These are phyloP conservation scores for Anser brachyrhynchus DNA, from an alignment of 2,113 vertebrate genomes.

Conservation along the genomic window DNA sequence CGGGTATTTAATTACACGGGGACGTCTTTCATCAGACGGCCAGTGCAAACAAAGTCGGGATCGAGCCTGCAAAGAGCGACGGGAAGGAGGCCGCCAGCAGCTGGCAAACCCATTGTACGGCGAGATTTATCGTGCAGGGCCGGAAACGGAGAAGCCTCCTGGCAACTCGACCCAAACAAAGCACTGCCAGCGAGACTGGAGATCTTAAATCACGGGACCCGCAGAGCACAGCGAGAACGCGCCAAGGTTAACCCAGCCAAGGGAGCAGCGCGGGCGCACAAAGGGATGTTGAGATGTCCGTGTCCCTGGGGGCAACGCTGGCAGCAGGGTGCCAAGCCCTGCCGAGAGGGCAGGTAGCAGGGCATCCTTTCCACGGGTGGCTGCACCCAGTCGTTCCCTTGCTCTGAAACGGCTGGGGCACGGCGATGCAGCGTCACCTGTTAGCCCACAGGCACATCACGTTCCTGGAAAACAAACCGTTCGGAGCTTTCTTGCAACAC, in stretches of 20 bases:
- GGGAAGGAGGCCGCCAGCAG: slow-evolving; percentile 45
- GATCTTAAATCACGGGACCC: neutral
- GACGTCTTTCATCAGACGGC: slow-evolving; percentile 71
- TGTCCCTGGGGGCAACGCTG: too few species aligned
- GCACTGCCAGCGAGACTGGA: neutral
- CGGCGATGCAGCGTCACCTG: neutral
- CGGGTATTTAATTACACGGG: slow-evolving; percentile 75
- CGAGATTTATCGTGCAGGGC: neutral
- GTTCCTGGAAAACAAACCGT: neutral
- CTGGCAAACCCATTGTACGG: neutral
- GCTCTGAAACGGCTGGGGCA: neutral
- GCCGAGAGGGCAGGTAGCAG: neutral
- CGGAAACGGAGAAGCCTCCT: neutral
- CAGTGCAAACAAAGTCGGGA: slow-evolving; percentile 68
- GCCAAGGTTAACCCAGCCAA: neutral
- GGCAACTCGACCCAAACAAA: neutral
- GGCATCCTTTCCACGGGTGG: neutral
- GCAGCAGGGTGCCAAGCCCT: neutral
- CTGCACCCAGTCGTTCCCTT: neutral
- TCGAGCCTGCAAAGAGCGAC: slow-evolving; percentile 32
- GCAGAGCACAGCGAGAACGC: neutral
- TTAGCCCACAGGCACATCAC: neutral
- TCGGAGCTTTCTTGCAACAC: neutral
- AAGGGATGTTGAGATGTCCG: neutral
- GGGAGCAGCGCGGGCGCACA: neutral